phyloP scores from a whole-genome alignment of 2,113 vertebrate genomes.

The Cryptomyrus ogoouensis region DNA sequence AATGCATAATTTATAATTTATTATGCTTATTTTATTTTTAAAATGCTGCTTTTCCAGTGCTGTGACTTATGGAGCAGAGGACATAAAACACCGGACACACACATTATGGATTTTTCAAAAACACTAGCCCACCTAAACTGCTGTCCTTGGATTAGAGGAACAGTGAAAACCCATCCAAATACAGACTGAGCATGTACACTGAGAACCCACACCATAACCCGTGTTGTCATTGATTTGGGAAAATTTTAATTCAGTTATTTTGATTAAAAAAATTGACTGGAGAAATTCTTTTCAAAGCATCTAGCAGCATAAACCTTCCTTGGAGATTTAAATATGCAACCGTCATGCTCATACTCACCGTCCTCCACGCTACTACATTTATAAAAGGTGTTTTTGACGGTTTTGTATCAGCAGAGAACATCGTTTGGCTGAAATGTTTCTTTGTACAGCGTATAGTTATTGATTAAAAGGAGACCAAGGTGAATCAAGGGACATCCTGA shows the following conservation, averaged over 20 bases:
- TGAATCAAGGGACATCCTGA: background rate
- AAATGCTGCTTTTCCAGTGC: background rate
- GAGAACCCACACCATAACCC: background rate
- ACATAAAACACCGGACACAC: background rate
- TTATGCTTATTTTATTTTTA: background rate
- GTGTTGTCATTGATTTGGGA: background rate
- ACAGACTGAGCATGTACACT: background rate
- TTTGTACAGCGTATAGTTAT: background rate
- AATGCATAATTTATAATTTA: too few relatives aligned
- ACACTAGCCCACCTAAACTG: background rate
- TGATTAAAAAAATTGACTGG: background rate
- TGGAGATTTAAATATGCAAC: background rate
- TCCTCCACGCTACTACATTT: background rate
- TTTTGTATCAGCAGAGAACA: background rate
- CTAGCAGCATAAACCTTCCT: background rate
- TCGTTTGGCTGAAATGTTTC: background rate
- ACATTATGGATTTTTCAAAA: background rate
- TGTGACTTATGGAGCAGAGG: background rate
- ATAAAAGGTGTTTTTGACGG: background rate
- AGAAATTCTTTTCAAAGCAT: background rate
- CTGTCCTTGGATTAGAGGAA: background rate
- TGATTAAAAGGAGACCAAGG: background rate
- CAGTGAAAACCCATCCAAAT: background rate
- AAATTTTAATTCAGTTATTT: background rate
- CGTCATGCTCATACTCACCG: background rate